phyloP scores from a whole-genome alignment of 2,797 vertebrate species.

The Rhinoraja longicauda region DNA sequence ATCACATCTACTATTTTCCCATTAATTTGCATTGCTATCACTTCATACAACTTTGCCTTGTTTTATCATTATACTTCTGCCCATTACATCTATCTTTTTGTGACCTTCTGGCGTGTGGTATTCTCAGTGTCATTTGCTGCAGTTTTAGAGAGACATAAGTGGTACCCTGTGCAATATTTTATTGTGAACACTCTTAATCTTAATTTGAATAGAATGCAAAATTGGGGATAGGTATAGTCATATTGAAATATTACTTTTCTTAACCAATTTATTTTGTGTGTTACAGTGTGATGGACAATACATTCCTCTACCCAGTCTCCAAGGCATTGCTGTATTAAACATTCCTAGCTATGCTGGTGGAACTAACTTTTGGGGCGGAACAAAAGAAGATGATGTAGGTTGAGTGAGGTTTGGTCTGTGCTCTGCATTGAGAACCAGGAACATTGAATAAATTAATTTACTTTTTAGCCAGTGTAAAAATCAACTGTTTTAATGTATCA shows the following conservation, averaged over 20 bases:
- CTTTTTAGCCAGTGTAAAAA: neutral
- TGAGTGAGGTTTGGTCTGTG: conserved; percentile 20
- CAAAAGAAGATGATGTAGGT: conserved; percentile 96
- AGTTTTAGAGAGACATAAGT: neutral
- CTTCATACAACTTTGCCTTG: neutral
- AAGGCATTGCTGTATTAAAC: conserved; percentile 91
- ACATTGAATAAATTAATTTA: neutral
- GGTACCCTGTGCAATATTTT: neutral
- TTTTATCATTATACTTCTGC: neutral
- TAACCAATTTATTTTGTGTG: neutral
- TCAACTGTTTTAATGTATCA: too few relatives aligned
- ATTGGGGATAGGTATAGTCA: neutral
- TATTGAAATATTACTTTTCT: neutral
- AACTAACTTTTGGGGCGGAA: conserved; percentile 97
- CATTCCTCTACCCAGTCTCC: conserved; percentile 93
- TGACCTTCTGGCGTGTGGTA: neutral
- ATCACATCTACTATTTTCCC: neutral
- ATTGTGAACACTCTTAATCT: neutral
- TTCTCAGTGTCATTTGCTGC: neutral
- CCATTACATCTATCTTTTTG: neutral
- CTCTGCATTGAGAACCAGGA: neutral
- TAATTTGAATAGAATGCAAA: neutral
- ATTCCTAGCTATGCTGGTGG: conserved; percentile 96
- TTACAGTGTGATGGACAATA: conserved; percentile 92
- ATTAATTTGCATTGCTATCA: neutral